phyloP scores from a whole-genome alignment of 1,140 invertebrate genomes.

The Meloidogyne floridensis region DNA sequence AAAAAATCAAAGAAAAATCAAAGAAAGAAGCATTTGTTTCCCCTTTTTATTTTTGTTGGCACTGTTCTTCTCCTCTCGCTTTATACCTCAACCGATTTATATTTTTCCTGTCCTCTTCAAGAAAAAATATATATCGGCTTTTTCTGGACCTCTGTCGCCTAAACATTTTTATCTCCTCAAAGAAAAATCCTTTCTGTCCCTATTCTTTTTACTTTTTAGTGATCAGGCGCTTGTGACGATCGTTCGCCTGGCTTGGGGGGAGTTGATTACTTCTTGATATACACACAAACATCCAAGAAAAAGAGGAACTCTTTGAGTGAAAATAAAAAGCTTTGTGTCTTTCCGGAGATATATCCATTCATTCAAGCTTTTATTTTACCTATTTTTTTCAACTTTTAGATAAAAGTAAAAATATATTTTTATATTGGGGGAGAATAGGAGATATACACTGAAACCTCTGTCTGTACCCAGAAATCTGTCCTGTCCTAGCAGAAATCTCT shows the following conservation, averaged over 20 bases:
- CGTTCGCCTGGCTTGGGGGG: neutral
- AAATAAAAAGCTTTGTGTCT: too few relatives aligned
- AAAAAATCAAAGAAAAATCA: neutral
- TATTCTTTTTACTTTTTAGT: neutral
- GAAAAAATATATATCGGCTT: neutral
- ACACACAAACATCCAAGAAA: neutral
- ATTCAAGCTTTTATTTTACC: too few relatives aligned
- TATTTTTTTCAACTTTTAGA: too few relatives aligned
- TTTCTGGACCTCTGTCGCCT: neutral
- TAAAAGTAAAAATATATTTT: too few relatives aligned
- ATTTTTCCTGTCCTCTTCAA: neutral
- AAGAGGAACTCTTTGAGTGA: neutral
- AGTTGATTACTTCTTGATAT: neutral
- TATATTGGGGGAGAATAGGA: too few relatives aligned
- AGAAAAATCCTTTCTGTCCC: neutral
- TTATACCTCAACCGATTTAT: neutral
- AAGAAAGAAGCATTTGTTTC: neutral
- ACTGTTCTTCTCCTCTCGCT: neutral
- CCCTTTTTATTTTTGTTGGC: neutral
- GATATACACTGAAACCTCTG: too few relatives aligned
- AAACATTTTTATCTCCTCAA: neutral
- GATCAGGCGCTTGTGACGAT: constrained; percentile 4
- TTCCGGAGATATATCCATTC: too few relatives aligned
- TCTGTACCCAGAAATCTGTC: too few relatives aligned
- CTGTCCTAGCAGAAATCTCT: too few relatives aligned